phyloP scores from a whole-genome alignment of 2,797 vertebrate species.

The Percopsis omiscomaycus region DNA sequence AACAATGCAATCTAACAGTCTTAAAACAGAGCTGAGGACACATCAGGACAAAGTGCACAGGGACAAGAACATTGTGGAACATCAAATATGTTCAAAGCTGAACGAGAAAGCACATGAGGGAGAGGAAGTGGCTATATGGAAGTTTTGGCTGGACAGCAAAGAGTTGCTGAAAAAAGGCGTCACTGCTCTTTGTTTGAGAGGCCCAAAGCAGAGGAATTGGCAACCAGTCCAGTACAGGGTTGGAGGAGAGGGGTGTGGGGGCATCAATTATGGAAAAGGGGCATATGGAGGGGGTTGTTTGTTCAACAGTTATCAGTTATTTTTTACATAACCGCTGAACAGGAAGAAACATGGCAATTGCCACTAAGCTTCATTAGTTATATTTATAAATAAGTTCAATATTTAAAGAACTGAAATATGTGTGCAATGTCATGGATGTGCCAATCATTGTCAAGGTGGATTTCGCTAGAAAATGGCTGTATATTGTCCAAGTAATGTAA shows the following conservation, averaged over 20 bases:
- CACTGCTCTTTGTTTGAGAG: slow-evolving; percentile 51
- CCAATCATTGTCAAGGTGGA: no score
- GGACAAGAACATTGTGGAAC: neutral
- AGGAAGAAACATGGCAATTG: slow-evolving; percentile 1
- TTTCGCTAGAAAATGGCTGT: no score
- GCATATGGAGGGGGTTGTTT: slow-evolving; percentile 12
- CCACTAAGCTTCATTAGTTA: neutral
- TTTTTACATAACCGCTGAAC: neutral
- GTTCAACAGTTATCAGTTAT: slow-evolving; percentile 33
- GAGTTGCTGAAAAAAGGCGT: slow-evolving; percentile 46
- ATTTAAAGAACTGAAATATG: neutral
- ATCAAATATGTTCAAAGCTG: neutral
- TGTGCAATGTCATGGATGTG: neutral
- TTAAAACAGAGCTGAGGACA: neutral
- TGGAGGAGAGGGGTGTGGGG: neutral
- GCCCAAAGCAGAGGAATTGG: slow-evolving; percentile 42
- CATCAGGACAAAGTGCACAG: neutral
- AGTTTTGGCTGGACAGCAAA: slow-evolving; percentile 18
- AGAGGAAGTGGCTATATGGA: slow-evolving; percentile 1
- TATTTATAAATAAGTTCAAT: neutral
- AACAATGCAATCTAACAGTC: neutral
- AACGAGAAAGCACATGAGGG: neutral
- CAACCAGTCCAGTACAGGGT: slow-evolving; percentile 21
- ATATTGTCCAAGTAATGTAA: no score
- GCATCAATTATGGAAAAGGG: slow-evolving; percentile 20